Conservation (phyloP, 53 echinoderm and acorn worm genomes). For the Stichopus horrens region DNA sequence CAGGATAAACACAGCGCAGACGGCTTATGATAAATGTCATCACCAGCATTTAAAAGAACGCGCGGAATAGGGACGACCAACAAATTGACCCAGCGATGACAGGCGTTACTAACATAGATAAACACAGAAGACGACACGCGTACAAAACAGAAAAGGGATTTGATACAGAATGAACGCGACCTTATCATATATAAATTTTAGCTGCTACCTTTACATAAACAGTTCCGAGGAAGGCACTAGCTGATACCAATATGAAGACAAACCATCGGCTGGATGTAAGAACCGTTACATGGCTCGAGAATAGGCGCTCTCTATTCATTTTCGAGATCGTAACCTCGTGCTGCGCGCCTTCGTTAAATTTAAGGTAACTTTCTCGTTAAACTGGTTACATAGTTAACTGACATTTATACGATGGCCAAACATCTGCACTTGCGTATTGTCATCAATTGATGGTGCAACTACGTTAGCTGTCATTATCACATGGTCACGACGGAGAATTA, state of each 20-base stretch:
- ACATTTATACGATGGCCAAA: too few species aligned
- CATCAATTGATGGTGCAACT: too few species aligned
- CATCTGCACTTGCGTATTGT: too few species aligned
- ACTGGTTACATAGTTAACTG: too few species aligned
- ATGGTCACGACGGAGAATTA: too few species aligned
- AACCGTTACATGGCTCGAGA: not conserved
- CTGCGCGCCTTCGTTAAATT: too few species aligned
- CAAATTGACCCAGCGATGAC: not conserved
- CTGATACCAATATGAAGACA: not conserved
- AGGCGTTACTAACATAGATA: not conserved
- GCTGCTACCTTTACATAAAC: not conserved
- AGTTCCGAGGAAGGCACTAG: not conserved
- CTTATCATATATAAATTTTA: not conserved
- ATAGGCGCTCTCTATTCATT: too few species aligned
- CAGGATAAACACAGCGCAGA: not conserved
- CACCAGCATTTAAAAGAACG: not conserved
- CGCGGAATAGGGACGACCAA: not conserved
- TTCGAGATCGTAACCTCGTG: too few species aligned
- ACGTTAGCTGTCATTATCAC: too few species aligned
- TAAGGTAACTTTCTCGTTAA: too few species aligned
- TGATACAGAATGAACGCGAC: not conserved
- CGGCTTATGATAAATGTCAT: not conserved
- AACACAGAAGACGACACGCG: not conserved
- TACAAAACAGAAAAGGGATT: not conserved
- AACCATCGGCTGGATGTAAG: not conserved